Evolutionary conservation across 2,888 invertebrate species (phyloP).

Genomic region (Drosophila yooni): DNA sequence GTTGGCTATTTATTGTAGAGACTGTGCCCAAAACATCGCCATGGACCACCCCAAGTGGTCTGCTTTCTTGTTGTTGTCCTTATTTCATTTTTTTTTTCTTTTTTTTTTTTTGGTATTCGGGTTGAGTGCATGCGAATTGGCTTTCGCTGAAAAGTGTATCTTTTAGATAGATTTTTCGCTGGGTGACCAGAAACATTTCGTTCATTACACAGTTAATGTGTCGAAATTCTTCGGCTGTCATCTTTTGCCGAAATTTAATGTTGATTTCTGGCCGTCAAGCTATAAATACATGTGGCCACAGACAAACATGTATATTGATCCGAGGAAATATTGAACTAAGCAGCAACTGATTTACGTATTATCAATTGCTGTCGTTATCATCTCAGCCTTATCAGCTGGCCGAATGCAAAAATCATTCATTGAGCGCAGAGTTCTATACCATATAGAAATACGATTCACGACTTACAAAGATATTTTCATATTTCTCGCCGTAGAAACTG

Average conservation of each 20-base stretch:
- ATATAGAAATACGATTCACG: not conserved
- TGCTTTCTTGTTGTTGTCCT: not conserved
- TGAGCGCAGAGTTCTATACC: conserved; percentile 49
- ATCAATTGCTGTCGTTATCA: conserved; percentile 34
- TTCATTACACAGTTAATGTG: conserved; percentile 41
- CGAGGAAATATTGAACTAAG: conserved; percentile 33
- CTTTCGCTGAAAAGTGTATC: conserved; percentile 25
- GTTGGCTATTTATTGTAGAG: conserved; percentile 50
- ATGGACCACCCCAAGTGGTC: conserved; percentile 67
- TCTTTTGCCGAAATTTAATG: conserved; percentile 70
- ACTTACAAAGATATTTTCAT: conserved; percentile 94
- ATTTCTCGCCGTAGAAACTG: conserved; percentile 91
- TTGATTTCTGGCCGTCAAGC: conserved; percentile 38
- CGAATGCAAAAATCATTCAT: conserved; percentile 57
- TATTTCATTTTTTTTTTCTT: not conserved
- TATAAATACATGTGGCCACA: conserved; percentile 56
- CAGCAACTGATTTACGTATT: conserved; percentile 38
- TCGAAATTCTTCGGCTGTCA: conserved; percentile 54
- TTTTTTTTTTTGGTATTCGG: conserved; percentile 35
- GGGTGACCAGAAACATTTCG: conserved; percentile 21
- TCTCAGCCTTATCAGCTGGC: conserved; percentile 33
- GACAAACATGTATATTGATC: not conserved
- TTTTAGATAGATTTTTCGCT: conserved; percentile 10
- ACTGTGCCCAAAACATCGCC: conserved; percentile 31
- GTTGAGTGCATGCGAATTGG: conserved; percentile 63